phyloP scores from a whole-genome alignment of 2,797 vertebrate species.

The Neosilurus hyrtlii region DNA sequence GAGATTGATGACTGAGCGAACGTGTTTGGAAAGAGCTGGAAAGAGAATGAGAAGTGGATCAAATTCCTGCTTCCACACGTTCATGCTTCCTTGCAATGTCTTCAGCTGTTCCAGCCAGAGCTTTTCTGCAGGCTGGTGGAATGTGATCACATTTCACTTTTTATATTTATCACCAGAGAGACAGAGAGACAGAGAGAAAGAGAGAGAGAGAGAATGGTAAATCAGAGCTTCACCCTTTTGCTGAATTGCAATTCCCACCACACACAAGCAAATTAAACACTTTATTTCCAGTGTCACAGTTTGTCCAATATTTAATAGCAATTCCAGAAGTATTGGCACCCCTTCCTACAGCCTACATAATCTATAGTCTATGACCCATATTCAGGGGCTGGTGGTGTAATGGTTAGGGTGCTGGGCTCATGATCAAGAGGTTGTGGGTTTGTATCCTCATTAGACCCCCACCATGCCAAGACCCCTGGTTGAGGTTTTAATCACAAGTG shows the following conservation, averaged over 20 bases:
- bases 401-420: too few species aligned
- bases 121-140: constrained; percentile 61
- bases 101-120: constrained; percentile 65
- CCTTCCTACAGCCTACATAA: background rate
- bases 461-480: too few species aligned
- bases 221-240: background rate
- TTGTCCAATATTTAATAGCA: background rate
- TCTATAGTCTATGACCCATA: too few species aligned
- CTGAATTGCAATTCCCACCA: constrained; percentile 3
- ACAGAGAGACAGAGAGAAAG: constrained; percentile 42
- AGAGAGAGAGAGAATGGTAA: background rate
- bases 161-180: constrained; percentile 64
- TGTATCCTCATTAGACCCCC: too few species aligned
- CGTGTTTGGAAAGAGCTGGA: constrained; percentile 8
- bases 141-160: constrained; percentile 75
- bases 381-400: too few species aligned
- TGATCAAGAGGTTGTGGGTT: too few species aligned
- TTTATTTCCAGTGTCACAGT: background rate
- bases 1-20: background rate
- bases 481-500: too few species aligned
- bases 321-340: background rate
- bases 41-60: constrained; percentile 22
- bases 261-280: background rate
- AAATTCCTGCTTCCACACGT: constrained; percentile 43
- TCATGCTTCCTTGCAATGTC: constrained; percentile 61